phyloP scores from a whole-genome alignment of 2,797 vertebrate species.

The Sebastes jordani region DNA sequence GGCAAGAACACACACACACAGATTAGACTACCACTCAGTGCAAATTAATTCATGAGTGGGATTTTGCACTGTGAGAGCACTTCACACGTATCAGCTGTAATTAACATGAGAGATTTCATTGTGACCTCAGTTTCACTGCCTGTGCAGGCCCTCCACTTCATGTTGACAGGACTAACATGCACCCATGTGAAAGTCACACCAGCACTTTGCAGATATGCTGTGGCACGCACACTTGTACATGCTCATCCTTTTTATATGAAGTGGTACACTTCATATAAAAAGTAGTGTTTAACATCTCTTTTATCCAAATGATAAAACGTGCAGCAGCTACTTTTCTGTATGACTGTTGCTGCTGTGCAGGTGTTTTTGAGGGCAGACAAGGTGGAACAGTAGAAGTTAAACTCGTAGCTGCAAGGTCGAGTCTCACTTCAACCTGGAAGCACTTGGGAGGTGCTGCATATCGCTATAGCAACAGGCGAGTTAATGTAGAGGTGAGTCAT shows the following conservation, averaged over 20 bases:
- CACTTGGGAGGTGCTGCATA: conserved; percentile 23
- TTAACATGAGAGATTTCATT: conserved; percentile 31
- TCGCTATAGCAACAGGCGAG: conserved; percentile 34
- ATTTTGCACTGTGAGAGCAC: conserved; percentile 28
- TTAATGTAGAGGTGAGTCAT: conserved; percentile 53
- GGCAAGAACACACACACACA: conserved; percentile 15
- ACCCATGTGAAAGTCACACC: not conserved
- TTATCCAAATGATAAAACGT: not conserved
- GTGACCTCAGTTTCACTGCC: conserved; percentile 1
- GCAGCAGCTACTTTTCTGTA: not conserved
- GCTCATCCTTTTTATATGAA: not conserved
- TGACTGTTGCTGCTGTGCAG: not conserved
- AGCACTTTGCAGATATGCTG: not conserved
- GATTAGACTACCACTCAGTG: conserved; percentile 13
- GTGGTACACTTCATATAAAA: not conserved
- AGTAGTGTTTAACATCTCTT: not conserved
- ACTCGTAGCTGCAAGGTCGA: conserved; percentile 27
- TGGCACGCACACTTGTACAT: not conserved
- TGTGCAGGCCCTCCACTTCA: conserved; percentile 2
- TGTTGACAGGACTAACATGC: not conserved
- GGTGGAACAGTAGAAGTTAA: conserved; percentile 12
- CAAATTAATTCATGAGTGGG: conserved; percentile 39
- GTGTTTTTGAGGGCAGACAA: not conserved
- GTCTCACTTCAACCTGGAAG: conserved; percentile 26
- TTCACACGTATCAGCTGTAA: conserved; percentile 33